phyloP scores from a whole-genome alignment of 2,888 invertebrate genomes.

The Cyrtodaria siliqua region DNA sequence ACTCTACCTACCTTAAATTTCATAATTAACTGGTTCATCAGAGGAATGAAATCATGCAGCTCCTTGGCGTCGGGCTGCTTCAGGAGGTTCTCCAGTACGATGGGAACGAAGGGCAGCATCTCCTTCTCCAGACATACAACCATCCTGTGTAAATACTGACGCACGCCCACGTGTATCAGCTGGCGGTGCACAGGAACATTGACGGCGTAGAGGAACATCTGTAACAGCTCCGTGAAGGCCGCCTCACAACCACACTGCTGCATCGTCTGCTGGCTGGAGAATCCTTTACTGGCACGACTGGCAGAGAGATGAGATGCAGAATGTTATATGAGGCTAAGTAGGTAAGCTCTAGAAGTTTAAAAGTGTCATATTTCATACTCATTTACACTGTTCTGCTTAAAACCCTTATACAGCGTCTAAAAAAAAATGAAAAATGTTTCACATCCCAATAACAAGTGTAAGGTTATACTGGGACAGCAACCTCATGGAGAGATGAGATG shows the following conservation, averaged over 20 bases:
- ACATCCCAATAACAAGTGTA: too few species aligned
- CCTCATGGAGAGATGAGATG: too few species aligned
- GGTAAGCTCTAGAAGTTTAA: too few species aligned
- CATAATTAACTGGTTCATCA: slow-evolving; percentile 88
- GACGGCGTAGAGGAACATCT: slow-evolving; percentile 87
- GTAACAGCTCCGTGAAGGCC: slow-evolving; percentile 87
- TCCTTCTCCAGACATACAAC: slow-evolving; percentile 88
- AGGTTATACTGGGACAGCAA: too few species aligned
- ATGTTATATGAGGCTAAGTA: too few species aligned
- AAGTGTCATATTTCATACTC: too few species aligned
- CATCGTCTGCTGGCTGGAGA: slow-evolving; percentile 88
- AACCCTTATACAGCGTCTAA: too few species aligned
- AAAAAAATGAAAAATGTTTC: too few species aligned
- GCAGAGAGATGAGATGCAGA: too few species aligned
- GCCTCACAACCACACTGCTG: slow-evolving; percentile 87
- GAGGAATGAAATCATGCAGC: slow-evolving; percentile 87
- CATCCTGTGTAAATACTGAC: slow-evolving; percentile 88
- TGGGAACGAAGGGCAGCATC: slow-evolving; percentile 87
- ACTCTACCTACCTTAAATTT: slow-evolving; percentile 87
- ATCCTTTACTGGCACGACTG: slow-evolving; percentile 88
- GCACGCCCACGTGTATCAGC: slow-evolving; percentile 86
- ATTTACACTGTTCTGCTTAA: too few species aligned
- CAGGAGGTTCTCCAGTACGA: slow-evolving; percentile 87
- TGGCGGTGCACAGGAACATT: slow-evolving; percentile 83
- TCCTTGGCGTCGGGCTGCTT: slow-evolving; percentile 85